Evolutionary conservation across 2,113 vertebrate species (phyloP).

Genomic region (Cercocebus atys): DNA sequence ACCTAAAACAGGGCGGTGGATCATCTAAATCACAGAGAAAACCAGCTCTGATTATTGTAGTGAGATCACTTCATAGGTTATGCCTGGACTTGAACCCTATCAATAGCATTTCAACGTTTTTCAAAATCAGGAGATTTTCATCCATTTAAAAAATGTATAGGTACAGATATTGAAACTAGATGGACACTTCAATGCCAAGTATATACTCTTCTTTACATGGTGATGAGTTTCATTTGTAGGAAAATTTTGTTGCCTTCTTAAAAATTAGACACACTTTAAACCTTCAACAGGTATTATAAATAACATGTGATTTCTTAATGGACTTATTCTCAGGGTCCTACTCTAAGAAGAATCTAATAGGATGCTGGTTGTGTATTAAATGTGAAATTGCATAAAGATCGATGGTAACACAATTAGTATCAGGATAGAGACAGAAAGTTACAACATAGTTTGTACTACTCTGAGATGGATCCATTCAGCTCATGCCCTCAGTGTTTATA

Average conservation of each 20-base stretch:
- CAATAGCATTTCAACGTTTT: constrained; percentile 51
- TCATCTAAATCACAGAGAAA: background rate
- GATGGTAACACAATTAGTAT: background rate
- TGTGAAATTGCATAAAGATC: background rate
- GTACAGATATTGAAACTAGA: constrained; percentile 42
- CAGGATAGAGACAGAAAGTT: background rate
- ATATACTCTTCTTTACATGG: constrained; percentile 68
- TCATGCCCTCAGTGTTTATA: background rate
- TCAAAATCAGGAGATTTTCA: constrained; percentile 59
- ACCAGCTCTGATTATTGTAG: background rate
- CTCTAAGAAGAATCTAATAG: constrained; percentile 60
- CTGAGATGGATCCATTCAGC: constrained; percentile 4
- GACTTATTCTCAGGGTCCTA: constrained; percentile 81
- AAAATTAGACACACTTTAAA: constrained; percentile 59
- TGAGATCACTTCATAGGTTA: background rate
- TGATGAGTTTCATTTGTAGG: constrained; percentile 49
- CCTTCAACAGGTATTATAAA: constrained; percentile 58
- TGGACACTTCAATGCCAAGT: constrained; percentile 60
- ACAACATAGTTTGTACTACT: background rate
- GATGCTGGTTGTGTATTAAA: constrained; percentile 11
- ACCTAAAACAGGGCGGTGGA: rapidly evolving
- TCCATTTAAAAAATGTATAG: background rate
- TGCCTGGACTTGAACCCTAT: constrained; percentile 43
- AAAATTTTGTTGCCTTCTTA: background rate
- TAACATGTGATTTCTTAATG: constrained; percentile 40